phyloP scores from a whole-genome alignment of 2,888 invertebrate species.

The Melanotus villosus region DNA sequence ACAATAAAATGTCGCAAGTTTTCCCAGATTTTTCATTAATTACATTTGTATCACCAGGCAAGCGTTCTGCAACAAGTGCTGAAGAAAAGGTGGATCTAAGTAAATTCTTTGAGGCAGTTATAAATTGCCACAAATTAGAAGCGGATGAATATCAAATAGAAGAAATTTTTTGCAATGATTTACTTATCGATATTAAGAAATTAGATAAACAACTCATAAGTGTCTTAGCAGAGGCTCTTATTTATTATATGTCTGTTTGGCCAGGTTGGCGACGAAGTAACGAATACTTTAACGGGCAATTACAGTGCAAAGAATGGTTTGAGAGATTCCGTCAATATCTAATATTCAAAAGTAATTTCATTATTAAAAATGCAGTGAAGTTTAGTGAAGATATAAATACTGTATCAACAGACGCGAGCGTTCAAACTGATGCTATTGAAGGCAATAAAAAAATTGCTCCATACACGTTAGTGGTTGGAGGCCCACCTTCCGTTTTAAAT shows the following conservation, averaged over 20 bases:
- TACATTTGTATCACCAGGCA: neutral
- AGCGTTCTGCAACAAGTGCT: neutral
- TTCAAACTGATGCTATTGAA: conserved; percentile 19
- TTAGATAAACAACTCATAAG: conserved; percentile 70
- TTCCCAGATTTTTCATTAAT: neutral
- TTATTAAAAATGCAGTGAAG: conserved; percentile 20
- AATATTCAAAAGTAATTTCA: conserved; percentile 43
- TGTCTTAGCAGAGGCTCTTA: conserved; percentile 69
- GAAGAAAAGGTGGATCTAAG: neutral
- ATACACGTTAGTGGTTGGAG: conserved; percentile 42
- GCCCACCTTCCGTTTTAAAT: conserved; percentile 47
- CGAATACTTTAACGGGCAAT: conserved; percentile 22
- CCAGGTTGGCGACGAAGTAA: conserved; percentile 48
- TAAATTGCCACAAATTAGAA: conserved; percentile 4
- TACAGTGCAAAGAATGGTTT: conserved; percentile 38
- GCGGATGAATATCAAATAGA: conserved; percentile 2
- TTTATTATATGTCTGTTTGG: conserved; percentile 52
- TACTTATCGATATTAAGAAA: conserved; percentile 34
- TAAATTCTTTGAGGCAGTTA: conserved; percentile 13
- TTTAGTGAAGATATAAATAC: neutral
- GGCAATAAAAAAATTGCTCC: conserved; percentile 41
- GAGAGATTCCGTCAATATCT: conserved; percentile 46
- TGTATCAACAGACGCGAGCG: neutral
- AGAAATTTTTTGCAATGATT: conserved; percentile 37
- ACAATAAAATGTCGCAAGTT: neutral